These are phyloP conservation scores for Trachelus troglodyta DNA, from an alignment of 2,888 invertebrate species.

Conservation along the genomic window DNA sequence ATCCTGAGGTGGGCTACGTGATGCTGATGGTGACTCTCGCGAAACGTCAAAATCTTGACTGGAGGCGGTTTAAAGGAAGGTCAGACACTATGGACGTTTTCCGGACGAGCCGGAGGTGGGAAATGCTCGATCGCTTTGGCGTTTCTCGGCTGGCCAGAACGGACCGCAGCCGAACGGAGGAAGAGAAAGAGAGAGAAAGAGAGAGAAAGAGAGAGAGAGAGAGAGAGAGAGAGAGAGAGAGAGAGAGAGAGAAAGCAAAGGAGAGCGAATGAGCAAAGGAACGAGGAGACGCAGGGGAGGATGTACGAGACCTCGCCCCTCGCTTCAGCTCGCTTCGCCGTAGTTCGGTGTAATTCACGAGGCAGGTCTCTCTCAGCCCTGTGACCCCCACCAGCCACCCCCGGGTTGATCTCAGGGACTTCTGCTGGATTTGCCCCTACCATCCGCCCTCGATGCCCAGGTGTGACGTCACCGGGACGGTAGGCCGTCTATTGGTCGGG, in stretches of 20 bases:
- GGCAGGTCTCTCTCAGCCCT: conserved; percentile 70
- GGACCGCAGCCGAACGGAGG: conserved; percentile 25
- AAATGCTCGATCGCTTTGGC: conserved; percentile 39
- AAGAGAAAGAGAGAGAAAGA: neutral
- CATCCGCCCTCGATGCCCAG: conserved; percentile 31
- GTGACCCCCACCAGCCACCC: conserved; percentile 63
- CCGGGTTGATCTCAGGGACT: conserved; percentile 15
- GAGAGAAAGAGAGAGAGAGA: neutral
- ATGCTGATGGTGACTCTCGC: no score
- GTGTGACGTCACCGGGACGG: conserved; percentile 49
- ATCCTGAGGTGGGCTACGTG: no score
- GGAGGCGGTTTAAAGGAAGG: conserved; percentile 17
- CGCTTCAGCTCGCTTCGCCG: conserved; percentile 51
- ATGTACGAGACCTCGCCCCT: conserved; percentile 39
- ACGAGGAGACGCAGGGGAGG: no score
- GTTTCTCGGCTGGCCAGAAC: conserved; percentile 23
- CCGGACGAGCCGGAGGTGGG: conserved; percentile 51
- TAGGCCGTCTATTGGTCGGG: conserved; percentile 56
- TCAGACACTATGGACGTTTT: conserved; percentile 40
- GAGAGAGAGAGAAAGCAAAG: conserved; percentile 15
- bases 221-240: conserved; percentile 6
- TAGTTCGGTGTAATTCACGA: conserved; percentile 58
- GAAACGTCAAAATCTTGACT: conserved; percentile 21
- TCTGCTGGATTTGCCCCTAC: conserved; percentile 36
- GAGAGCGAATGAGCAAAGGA: conserved; percentile 50